Base-by-base conservation (phyloP, 2,797 vertebrate species). In the Gymnodraco acuticeps region DNA sequence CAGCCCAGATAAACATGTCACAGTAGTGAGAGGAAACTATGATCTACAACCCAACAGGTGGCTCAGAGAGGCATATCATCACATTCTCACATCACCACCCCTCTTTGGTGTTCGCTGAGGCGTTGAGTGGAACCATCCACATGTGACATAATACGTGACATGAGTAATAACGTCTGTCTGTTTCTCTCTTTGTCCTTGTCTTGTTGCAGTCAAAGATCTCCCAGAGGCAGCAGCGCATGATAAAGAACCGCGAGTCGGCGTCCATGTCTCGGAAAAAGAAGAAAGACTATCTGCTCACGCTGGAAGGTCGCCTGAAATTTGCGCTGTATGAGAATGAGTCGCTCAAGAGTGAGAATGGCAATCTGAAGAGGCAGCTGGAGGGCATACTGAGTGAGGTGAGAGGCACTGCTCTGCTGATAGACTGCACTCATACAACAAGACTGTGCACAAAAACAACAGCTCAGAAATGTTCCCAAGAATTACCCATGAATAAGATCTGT, bases 221-320 rank as follows among this genome's bases (percentile, higher is more conserved):
- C 52, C 95, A 96, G 87, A 94, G 96, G 76, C 98, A 99, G 81
- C 97, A 99, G 73, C 95, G 98, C 41, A 97, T 99, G 97, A 99
- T 99, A 75, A 99, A 98, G 94, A 99, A 99, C 91, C 94, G 98
- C 0, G 98, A 99, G 92, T 99, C 98, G 0, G 98, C 98, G 0
- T 98, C 97, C 45, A 93, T 97, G 73, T 99, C 98, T 0, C 96
- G 98, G 51, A 98, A 96, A 85, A 99, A 98, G 88, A 99, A 98
- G 89, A 99, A 99, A 59, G 98, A 99, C 70, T 99, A 99, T 77
- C 92, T 99, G 95, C 87, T 97, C 43, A 94, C 96, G 0, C 89
- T 99, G 78, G 98, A 99, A 86, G 94, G 91, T 0, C 96, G 96
- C 11, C 92, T 99, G 67, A 95, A 96, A 84, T 52, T 96, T 65